Conservation (phyloP, 2,888 invertebrate genomes). For the Thysanoteuthis rhombus region DNA sequence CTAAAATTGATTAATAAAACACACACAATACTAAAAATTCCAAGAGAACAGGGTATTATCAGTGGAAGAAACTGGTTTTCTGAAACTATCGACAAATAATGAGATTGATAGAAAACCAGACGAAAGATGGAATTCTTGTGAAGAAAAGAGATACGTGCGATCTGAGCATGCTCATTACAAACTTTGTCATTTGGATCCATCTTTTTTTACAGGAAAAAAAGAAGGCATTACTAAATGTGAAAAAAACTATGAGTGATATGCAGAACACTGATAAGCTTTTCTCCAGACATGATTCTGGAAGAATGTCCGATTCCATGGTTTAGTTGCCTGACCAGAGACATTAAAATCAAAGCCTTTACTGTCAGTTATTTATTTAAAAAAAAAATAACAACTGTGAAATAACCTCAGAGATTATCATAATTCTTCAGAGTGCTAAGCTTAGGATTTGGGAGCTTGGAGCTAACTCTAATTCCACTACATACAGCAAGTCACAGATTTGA, state of each 20-base stretch:
- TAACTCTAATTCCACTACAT: too few species aligned
- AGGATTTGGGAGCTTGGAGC: too few species aligned
- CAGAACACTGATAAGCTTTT: not conserved
- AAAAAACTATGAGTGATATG: not conserved
- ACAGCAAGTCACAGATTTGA: too few species aligned
- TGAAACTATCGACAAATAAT: not conserved
- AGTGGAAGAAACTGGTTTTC: not conserved
- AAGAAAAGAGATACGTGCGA: not conserved
- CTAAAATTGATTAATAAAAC: not conserved
- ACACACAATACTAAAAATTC: not conserved
- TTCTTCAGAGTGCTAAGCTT: too few species aligned
- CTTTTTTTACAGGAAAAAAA: not conserved
- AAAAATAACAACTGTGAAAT: too few species aligned
- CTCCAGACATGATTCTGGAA: not conserved
- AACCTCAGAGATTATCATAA: too few species aligned
- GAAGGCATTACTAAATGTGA: not conserved
- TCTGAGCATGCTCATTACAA: not conserved
- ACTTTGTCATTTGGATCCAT: not conserved
- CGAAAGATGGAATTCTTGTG: not conserved
- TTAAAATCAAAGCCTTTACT: not conserved
- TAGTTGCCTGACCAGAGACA: not conserved
- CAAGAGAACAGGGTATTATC: too few species aligned
- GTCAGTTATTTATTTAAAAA: too few species aligned
- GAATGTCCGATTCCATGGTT: not conserved
- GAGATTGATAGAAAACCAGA: not conserved